Evolutionary conservation across 2,888 invertebrate species (phyloP).

Genomic region (Dendrolimus houi): DNA sequence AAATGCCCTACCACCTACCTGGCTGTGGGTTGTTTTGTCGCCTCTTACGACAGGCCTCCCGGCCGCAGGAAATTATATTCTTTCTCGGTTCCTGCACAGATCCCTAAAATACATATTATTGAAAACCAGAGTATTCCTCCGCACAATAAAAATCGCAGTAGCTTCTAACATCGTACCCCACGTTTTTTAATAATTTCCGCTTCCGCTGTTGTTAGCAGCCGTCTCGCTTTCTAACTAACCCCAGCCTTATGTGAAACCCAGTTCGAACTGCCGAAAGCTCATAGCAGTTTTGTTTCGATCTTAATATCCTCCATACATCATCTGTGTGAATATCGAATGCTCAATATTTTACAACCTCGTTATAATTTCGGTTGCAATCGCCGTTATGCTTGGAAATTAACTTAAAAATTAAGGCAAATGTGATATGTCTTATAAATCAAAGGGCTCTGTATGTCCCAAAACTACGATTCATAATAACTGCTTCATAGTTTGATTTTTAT

Average conservation of each 20-base stretch:
- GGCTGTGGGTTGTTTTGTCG: too few species aligned
- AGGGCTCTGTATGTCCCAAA: background rate
- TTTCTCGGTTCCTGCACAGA: too few species aligned
- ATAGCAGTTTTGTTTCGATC: background rate
- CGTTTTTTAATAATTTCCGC: too few species aligned
- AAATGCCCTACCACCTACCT: too few species aligned
- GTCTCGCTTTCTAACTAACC: background rate
- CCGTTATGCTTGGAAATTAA: conserved; percentile 30
- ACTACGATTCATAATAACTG: too few species aligned
- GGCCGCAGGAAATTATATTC: background rate
- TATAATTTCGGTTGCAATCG: conserved; percentile 33
- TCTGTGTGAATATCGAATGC: conserved; percentile 13
- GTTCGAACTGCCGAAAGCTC: background rate
- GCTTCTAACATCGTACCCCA: too few species aligned
- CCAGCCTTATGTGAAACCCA: background rate
- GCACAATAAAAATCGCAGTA: too few species aligned
- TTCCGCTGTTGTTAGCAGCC: too few species aligned
- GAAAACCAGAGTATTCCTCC: too few species aligned
- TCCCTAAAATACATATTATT: too few species aligned
- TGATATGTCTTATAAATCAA: background rate
- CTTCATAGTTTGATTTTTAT: too few species aligned
- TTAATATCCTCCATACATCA: conserved; percentile 34
- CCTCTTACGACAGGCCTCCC: too few species aligned
- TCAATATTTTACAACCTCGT: conserved; percentile 42
- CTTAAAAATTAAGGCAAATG: conserved; percentile 11